These are phyloP conservation scores for Chrysomela aeneicollis DNA, from an alignment of 2,888 invertebrate genomes.

Conservation along the genomic window DNA sequence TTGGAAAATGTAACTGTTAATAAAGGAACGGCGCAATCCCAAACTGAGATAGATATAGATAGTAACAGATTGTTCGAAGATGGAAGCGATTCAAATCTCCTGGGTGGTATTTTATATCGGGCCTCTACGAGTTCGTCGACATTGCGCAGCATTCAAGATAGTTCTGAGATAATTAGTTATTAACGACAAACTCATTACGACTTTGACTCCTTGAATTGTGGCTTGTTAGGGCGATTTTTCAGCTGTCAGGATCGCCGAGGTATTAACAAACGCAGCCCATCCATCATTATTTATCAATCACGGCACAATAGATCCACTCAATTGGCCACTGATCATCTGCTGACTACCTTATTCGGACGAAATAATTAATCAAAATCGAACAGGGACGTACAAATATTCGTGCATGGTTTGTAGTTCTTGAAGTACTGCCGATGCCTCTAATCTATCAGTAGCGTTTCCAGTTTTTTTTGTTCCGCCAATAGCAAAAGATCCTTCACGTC, in stretches of 20 bases:
- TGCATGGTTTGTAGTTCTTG: not conserved
- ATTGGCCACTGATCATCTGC: conserved; percentile 44
- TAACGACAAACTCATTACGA: conserved; percentile 39
- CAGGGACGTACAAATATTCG: conserved; percentile 23
- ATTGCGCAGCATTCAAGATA: conserved; percentile 30
- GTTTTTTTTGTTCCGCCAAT: not conserved
- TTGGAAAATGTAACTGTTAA: no score
- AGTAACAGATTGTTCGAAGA: conserved; percentile 11
- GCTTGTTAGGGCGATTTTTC: conserved; percentile 36
- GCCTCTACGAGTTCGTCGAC: conserved; percentile 32
- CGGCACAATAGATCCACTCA: conserved; percentile 32
- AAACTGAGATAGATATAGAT: conserved; percentile 5
- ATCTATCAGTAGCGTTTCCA: not conserved
- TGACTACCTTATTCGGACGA: conserved; percentile 44
- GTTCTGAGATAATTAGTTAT: conserved; percentile 36
- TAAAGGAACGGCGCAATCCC: not conserved
- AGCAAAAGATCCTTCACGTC: no score
- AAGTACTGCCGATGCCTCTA: not conserved
- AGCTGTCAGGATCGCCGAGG: conserved; percentile 35
- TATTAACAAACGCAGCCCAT: conserved; percentile 38
- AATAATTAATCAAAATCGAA: conserved; percentile 40
- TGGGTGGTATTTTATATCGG: conserved; percentile 33
- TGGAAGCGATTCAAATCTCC: conserved; percentile 24
- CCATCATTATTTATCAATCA: conserved; percentile 46
- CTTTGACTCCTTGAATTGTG: conserved; percentile 35